These are phyloP conservation scores for Agrochola macilenta DNA, from an alignment of 2,888 invertebrate species.

Conservation along the genomic window DNA sequence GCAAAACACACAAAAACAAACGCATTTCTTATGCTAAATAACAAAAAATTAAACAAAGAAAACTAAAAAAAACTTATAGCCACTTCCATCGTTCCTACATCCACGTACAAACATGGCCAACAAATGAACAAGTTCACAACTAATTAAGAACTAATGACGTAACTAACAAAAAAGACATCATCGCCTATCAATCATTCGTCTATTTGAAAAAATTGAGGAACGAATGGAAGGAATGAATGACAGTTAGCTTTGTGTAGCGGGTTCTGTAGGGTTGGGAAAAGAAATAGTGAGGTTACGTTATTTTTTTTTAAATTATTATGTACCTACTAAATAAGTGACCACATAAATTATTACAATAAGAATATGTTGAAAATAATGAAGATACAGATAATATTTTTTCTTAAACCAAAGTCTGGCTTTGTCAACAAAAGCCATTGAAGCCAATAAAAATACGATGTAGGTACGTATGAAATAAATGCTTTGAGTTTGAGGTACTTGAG, in stretches of 20 bases:
- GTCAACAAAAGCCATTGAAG: background rate
- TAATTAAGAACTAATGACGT: slow-evolving; percentile 88
- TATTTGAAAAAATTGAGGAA: slow-evolving; percentile 81
- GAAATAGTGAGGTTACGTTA: background rate
- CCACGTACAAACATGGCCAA: slow-evolving; percentile 69
- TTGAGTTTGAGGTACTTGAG: no score
- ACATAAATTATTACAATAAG: background rate
- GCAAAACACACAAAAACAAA: background rate
- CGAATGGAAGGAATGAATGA: slow-evolving; percentile 69
- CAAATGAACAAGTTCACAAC: slow-evolving; percentile 87
- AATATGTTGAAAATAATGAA: no score
- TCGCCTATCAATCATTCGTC: slow-evolving; percentile 87
- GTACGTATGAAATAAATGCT: no score
- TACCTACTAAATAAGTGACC: no score
- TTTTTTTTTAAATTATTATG: no score
- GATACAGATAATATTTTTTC: no score
- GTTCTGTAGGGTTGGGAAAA: slow-evolving; percentile 43
- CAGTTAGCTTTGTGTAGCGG: slow-evolving; percentile 44
- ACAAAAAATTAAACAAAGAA: no score
- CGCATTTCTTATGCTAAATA: background rate
- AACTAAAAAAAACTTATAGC: slow-evolving; percentile 9
- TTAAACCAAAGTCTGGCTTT: background rate
- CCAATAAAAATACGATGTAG: background rate
- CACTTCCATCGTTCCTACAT: slow-evolving; percentile 39
- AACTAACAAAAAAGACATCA: slow-evolving; percentile 88